A percentile compares a stretch with the other conserved stretches of the same genome.
Evolutionary conservation across 2,888 invertebrate species (phyloP).

Genomic region (Brenthis hecate): DNA sequence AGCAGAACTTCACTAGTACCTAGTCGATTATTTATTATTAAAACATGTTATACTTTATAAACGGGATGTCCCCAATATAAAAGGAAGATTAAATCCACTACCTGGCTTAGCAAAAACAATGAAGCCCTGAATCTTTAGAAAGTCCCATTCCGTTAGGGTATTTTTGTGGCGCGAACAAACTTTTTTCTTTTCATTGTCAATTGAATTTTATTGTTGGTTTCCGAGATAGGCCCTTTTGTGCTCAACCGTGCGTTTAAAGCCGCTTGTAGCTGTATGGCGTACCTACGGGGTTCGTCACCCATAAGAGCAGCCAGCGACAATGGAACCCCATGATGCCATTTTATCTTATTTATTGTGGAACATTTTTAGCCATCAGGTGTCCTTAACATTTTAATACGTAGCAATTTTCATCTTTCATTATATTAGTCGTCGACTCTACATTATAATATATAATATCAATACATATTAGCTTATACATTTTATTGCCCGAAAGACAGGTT

Average conservation of each 20-base stretch:
- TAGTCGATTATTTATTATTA: constrained; percentile 26
- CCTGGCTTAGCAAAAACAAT: constrained; percentile 68
- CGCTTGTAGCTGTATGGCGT: constrained; percentile 59
- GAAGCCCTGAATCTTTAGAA: constrained; percentile 69
- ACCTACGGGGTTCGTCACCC: constrained; percentile 53
- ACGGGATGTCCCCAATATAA: constrained; percentile 24
- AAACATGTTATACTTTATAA: constrained; percentile 22
- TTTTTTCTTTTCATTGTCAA: constrained; percentile 74
- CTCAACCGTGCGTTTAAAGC: constrained; percentile 78
- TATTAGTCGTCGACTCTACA: not conserved
- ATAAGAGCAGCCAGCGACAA: constrained; percentile 72
- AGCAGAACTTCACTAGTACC: not conserved
- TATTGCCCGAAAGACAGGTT: constrained; percentile 47
- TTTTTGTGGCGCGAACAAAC: constrained; percentile 68
- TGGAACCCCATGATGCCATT: constrained; percentile 72
- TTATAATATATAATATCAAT: constrained; percentile 1
- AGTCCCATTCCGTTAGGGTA: constrained; percentile 72
- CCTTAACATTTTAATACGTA: constrained; percentile 14
- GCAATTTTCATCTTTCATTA: constrained; percentile 7
- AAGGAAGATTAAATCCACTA: constrained; percentile 58
- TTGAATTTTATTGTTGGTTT: constrained; percentile 81
- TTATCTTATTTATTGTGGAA: constrained; percentile 72
- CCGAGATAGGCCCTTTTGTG: constrained; percentile 78
- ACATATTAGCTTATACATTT: constrained; percentile 41
- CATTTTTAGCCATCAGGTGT: constrained; percentile 66